Evolutionary conservation across 1,140 invertebrate species (phyloP).

Genomic region (Streblospio benedicti): DNA sequence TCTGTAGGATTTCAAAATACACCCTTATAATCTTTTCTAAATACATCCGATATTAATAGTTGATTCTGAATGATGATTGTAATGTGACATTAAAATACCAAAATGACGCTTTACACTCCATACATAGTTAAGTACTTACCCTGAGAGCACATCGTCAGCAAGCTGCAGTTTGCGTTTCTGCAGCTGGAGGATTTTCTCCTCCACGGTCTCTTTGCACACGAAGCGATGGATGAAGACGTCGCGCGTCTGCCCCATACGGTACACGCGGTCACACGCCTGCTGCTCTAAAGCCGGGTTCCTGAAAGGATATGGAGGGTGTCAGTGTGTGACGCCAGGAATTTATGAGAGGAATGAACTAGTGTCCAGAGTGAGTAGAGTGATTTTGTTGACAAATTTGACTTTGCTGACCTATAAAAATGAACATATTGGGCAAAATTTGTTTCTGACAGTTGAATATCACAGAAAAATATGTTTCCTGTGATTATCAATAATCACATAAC

Average conservation of each 20-base stretch:
- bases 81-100: too few species aligned
- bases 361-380: too few species aligned
- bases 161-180: slow-evolving; percentile 72
- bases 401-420: too few species aligned
- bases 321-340: background rate
- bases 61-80: too few species aligned
- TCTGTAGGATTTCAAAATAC: background rate
- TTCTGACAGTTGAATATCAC: too few species aligned
- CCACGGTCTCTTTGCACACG: slow-evolving; percentile 71
- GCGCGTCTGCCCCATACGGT: slow-evolving; percentile 77
- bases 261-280: slow-evolving; percentile 84
- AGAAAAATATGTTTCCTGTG: too few species aligned
- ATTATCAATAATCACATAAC: too few species aligned
- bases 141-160: slow-evolving; percentile 58
- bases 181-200: slow-evolving; percentile 67
- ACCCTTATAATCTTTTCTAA: background rate
- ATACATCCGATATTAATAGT: background rate
- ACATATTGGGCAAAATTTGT: too few species aligned
- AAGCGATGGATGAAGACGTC: slow-evolving; percentile 77
- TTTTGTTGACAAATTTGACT: too few species aligned
- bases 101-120: too few species aligned
- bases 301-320: too few species aligned
- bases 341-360: too few species aligned
- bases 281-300: slow-evolving; percentile 81
- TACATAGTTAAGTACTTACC: slow-evolving; percentile 31